Evolutionary conservation across 2,888 invertebrate genomes (phyloP).

Genomic region (Watsonalla binaria): DNA sequence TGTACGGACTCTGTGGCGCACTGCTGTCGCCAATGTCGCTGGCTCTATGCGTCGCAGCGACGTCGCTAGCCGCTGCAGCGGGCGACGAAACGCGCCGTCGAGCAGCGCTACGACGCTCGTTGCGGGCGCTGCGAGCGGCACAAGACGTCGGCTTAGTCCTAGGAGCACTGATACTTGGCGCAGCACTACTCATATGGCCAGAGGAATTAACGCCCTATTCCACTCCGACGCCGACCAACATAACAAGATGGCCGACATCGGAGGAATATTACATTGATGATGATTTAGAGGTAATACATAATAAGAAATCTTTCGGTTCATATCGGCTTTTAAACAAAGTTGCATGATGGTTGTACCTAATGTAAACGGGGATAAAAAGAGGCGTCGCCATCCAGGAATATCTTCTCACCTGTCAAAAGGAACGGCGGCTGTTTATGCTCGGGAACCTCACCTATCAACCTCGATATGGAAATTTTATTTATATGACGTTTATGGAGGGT

Average conservation of each 20-base stretch:
- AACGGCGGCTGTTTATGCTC: no score
- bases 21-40: constrained; percentile 78
- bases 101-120: constrained; percentile 56
- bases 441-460: no score
- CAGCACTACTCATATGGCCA: constrained; percentile 71
- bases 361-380: no score
- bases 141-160: constrained; percentile 67
- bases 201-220: constrained; percentile 62
- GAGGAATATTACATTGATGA: constrained; percentile 77
- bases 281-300: constrained; percentile 69
- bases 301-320: no score
- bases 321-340: no score
- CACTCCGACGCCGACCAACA: constrained; percentile 55
- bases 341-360: no score
- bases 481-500: no score
- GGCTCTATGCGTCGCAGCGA: constrained; percentile 77
- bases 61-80: constrained; percentile 76
- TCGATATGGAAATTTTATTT: no score
- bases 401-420: no score
- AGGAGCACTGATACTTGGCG: constrained; percentile 61
- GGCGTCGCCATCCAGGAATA: no score
- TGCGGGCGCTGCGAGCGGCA: constrained; percentile 64
- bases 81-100: constrained; percentile 63
- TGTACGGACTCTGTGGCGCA: constrained; percentile 75
- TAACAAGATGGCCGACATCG: constrained; percentile 53